Conservation (phyloP, 2,113 vertebrate genomes). For the Protomyctophum bolini region DNA sequence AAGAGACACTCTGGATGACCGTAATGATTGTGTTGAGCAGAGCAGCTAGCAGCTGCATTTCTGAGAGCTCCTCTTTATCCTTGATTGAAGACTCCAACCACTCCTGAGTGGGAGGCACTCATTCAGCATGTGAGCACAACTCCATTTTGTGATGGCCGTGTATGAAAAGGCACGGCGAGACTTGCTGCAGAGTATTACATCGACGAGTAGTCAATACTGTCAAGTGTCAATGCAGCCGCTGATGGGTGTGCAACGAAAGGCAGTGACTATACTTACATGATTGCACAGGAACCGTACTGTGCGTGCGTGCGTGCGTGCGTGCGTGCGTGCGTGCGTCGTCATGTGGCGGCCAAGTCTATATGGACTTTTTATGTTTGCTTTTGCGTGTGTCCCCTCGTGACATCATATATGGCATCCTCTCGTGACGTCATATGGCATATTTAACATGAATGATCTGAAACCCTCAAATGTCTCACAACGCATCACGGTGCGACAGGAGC, state of each 20-base stretch:
- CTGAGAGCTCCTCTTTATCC: conserved; percentile 57
- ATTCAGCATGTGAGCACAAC: conserved; percentile 22
- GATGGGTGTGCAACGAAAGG: background rate
- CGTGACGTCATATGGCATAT: no score
- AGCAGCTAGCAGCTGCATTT: conserved; percentile 54
- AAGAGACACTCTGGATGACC: conserved; percentile 59
- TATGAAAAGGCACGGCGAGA: background rate
- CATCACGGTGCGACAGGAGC: no score
- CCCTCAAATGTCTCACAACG: no score
- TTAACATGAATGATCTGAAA: no score
- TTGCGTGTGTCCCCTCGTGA: no score
- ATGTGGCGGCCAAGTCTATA: no score
- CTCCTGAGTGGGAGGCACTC: conserved; percentile 42
- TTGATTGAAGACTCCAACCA: conserved; percentile 57
- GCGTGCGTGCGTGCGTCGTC: no score
- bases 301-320: background rate
- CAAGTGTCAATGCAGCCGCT: background rate
- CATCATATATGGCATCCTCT: no score
- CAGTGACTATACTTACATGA: background rate
- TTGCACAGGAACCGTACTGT: background rate
- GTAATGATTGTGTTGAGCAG: conserved; percentile 51
- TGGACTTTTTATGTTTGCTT: no score
- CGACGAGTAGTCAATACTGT: conserved; percentile 4
- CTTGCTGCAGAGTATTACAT: conserved; percentile 12
- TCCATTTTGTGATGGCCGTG: background rate